phyloP scores from a whole-genome alignment of 2,113 vertebrate species.

The Poecilia latipinna region DNA sequence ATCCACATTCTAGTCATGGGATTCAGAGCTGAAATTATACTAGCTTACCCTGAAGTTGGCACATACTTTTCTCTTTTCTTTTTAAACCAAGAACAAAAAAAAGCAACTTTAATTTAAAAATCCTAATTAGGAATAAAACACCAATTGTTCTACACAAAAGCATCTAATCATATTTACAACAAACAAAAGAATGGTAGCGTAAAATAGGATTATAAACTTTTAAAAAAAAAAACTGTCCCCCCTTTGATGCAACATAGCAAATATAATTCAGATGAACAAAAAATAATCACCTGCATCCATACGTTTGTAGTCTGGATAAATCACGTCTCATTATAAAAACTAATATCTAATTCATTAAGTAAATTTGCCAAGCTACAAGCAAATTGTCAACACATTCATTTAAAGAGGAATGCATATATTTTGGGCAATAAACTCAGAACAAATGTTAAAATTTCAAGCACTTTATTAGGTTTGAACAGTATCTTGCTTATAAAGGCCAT shows the following conservation, averaged over 20 bases:
- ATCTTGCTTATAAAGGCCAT: slow-evolving; percentile 83
- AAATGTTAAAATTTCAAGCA: slow-evolving; percentile 80
- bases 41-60: neutral
- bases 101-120: no score
- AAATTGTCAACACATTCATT: neutral
- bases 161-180: neutral
- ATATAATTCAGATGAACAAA: no score
- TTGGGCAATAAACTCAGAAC: slow-evolving; percentile 13
- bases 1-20: neutral
- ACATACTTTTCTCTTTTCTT: no score
- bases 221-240: no score
- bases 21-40: neutral
- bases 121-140: neutral
- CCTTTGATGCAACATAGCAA: no score
- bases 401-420: neutral
- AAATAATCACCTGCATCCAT: no score
- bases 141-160: neutral
- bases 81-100: neutral
- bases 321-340: neutral
- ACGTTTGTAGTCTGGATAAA: neutral
- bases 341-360: neutral
- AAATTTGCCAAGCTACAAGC: neutral
- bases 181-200: no score
- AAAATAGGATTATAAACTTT: no score
- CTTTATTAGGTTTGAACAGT: slow-evolving; percentile 83